phyloP scores from a whole-genome alignment of 2,113 vertebrate species.

The Promerops cafer region DNA sequence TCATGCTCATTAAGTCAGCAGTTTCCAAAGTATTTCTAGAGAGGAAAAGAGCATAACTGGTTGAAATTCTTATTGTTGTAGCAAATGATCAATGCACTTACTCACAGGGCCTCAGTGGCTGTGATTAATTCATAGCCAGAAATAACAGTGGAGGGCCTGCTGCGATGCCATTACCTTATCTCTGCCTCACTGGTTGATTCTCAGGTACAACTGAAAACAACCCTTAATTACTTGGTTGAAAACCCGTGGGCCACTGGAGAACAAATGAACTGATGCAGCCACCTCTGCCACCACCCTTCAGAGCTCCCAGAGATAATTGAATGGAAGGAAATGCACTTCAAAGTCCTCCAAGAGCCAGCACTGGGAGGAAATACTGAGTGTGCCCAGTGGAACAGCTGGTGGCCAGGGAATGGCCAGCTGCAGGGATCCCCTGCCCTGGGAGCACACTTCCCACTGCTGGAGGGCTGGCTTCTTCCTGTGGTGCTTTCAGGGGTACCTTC shows the following conservation, averaged over 20 bases:
- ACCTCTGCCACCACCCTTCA: not conserved
- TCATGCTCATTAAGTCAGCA: not conserved
- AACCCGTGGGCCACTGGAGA: not conserved
- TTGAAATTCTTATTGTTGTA: slow-evolving; percentile 15
- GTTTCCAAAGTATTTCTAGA: slow-evolving; percentile 25
- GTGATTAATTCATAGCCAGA: slow-evolving; percentile 44
- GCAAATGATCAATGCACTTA: slow-evolving; percentile 38
- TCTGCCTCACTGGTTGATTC: slow-evolving; percentile 25
- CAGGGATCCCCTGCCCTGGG: not conserved
- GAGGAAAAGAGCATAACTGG: not conserved
- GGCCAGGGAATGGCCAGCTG: not conserved
- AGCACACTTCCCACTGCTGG: not conserved
- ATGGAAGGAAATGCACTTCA: not conserved
- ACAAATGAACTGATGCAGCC: not conserved
- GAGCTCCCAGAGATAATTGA: not conserved
- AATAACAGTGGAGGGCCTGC: slow-evolving; percentile 14
- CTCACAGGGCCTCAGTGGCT: not conserved
- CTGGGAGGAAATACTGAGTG: not conserved
- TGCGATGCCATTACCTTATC: slow-evolving; percentile 17
- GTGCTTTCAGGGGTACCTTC: not conserved
- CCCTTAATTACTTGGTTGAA: slow-evolving; percentile 53
- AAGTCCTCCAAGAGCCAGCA: not conserved
- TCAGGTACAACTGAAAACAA: slow-evolving; percentile 8
- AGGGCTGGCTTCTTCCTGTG: not conserved
- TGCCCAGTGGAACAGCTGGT: not conserved